Percentiles rank a stretch among this genome's conserved stretches.
Conservation (phyloP, 2,888 invertebrate species). For the Watsonalla binaria region DNA sequence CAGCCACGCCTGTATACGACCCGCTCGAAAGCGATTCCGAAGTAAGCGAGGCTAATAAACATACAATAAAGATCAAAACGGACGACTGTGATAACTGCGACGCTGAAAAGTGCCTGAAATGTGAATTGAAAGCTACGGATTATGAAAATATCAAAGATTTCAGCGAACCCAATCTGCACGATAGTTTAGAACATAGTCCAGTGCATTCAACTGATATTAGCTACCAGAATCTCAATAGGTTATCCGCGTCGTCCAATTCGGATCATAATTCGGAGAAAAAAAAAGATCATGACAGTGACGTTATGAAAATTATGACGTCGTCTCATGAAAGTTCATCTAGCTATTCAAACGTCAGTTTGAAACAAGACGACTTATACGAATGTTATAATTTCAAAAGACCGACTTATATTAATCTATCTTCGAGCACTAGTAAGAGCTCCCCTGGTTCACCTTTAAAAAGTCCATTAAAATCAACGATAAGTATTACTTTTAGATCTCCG, state of each 20-base stretch:
- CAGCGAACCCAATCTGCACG: constrained; percentile 32
- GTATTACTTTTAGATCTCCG: constrained; percentile 84
- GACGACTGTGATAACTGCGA: constrained; percentile 50
- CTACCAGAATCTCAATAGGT: constrained; percentile 69
- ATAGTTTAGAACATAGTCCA: constrained; percentile 56
- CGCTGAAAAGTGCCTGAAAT: constrained; percentile 62
- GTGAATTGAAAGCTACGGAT: constrained; percentile 62
- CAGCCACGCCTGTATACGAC: constrained; percentile 61
- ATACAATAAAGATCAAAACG: constrained; percentile 57
- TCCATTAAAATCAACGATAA: constrained; percentile 84
- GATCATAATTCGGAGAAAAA: constrained; percentile 42
- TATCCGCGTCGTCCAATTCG: constrained; percentile 67
- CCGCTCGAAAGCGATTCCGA: constrained; percentile 69
- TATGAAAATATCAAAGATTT: constrained; percentile 42
- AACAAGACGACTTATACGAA: constrained; percentile 61
- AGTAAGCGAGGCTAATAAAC: constrained; percentile 55
- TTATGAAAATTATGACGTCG: constrained; percentile 64
- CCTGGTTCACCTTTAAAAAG: constrained; percentile 70
- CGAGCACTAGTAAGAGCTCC: constrained; percentile 64
- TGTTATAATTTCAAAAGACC: constrained; percentile 62
- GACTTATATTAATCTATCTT: constrained; percentile 69
- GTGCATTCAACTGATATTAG: constrained; percentile 66
- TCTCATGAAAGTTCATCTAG: constrained; percentile 71
- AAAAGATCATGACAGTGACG: constrained; percentile 33
- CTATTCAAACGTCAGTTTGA: constrained; percentile 57